Evolutionary conservation across 2,797 vertebrate genomes (phyloP).

Genomic region (Crenuchus spilurus): DNA sequence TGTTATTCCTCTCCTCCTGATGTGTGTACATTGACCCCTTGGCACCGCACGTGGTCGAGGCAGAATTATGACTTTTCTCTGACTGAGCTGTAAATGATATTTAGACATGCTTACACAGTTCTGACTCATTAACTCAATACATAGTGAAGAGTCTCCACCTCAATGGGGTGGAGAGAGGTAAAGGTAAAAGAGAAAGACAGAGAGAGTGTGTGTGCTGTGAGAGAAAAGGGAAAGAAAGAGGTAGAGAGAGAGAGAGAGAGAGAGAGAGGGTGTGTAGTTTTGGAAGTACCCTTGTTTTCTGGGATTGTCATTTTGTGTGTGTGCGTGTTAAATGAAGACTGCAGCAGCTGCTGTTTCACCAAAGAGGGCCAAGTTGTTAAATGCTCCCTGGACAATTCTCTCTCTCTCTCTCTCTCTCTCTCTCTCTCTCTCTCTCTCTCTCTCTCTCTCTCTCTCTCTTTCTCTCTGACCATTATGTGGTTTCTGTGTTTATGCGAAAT

Average conservation of each 20-base stretch:
- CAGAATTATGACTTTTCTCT: conserved; percentile 24
- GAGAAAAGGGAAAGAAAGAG: conserved; percentile 15
- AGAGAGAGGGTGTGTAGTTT: conserved; percentile 49
- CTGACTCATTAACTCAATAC: conserved; percentile 19
- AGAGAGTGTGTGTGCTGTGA: conserved; percentile 22
- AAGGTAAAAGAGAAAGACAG: background rate
- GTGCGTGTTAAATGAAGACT: conserved; percentile 46
- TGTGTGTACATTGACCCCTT: conserved; percentile 54
- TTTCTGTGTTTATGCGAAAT: too few species aligned
- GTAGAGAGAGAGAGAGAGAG: background rate
- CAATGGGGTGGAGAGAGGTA: background rate
- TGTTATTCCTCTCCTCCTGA: conserved; percentile 49
- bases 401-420: conserved; percentile 43
- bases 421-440: conserved; percentile 19
- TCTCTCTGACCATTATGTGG: background rate
- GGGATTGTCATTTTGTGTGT: conserved; percentile 30
- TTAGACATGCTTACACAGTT: conserved; percentile 49
- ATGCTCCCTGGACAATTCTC: conserved; percentile 62
- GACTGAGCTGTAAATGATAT: conserved; percentile 39
- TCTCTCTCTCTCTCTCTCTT: background rate
- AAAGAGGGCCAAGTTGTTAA: conserved; percentile 68
- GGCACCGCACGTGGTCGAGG: conserved; percentile 4
- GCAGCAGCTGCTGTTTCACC: conserved; percentile 72
- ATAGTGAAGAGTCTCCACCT: background rate
- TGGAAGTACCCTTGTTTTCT: conserved; percentile 47